Conservation (phyloP, 2,113 vertebrate species). For the Cyprinodon tularosa region DNA sequence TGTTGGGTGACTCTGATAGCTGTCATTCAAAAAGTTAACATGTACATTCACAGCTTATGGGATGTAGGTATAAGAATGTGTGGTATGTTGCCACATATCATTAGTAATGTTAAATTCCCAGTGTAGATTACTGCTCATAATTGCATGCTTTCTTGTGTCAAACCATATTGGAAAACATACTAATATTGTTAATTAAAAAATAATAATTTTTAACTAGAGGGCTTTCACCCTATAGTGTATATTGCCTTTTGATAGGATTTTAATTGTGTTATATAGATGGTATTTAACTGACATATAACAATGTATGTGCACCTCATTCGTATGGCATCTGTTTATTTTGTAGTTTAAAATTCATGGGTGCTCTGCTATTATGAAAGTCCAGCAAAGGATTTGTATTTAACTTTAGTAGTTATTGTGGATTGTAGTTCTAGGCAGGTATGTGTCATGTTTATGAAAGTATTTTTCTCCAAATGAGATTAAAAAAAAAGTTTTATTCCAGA, state of each 20-base stretch:
- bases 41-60: neutral
- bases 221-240: neutral
- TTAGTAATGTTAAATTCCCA: neutral
- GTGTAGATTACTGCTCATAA: neutral
- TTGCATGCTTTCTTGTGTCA: neutral
- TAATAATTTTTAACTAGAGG: neutral
- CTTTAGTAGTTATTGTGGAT: neutral
- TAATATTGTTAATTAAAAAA: too few relatives aligned
- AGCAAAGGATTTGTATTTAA: neutral
- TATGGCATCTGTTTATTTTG: neutral
- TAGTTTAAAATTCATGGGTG: neutral
- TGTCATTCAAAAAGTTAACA: conserved; percentile 11
- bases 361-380: neutral
- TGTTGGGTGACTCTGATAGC: neutral
- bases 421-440: neutral
- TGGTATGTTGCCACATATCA: neutral
- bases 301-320: neutral
- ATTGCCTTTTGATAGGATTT: neutral
- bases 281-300: neutral
- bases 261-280: neutral
- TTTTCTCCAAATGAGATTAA: neutral
- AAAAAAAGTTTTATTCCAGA: neutral
- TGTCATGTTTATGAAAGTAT: neutral
- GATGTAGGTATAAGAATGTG: neutral
- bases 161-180: neutral